Conservation (phyloP, 2,888 invertebrate species). For the Stenchaetothrips biformis region DNA sequence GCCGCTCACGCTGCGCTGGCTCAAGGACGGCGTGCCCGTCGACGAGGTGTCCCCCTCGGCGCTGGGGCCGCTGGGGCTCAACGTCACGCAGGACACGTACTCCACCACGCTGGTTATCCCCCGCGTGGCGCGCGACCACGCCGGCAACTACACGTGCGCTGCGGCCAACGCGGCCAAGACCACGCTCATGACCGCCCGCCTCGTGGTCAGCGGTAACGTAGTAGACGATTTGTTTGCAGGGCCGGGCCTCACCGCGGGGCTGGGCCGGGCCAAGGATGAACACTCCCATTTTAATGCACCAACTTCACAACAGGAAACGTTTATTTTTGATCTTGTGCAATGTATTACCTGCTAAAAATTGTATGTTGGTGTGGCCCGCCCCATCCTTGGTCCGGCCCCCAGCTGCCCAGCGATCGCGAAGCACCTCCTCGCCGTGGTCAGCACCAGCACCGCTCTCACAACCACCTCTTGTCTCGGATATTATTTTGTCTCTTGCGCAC, state of each 20-base stretch:
- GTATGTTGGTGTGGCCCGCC: no score
- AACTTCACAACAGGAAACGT: background rate
- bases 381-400: no score
- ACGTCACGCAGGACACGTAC: slow-evolving; percentile 41
- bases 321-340: no score
- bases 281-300: background rate
- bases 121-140: slow-evolving; percentile 62
- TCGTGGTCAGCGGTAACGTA: slow-evolving; percentile 63
- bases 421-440: no score
- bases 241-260: no score
- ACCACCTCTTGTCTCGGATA: no score
- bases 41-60: slow-evolving; percentile 45
- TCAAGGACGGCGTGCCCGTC: slow-evolving; percentile 47
- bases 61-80: slow-evolving; percentile 43
- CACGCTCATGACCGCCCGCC: slow-evolving; percentile 60
- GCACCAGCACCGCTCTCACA: no score
- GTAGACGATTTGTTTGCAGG: background rate
- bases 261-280: no score
- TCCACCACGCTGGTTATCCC: slow-evolving; percentile 59
- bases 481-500: no score
- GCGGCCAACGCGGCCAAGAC: slow-evolving; percentile 66
- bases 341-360: no score
- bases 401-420: no score
- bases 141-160: slow-evolving; percentile 66
- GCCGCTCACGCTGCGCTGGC: slow-evolving; percentile 43